Base-by-base conservation (phyloP, 1,140 invertebrate genomes). In the Drosophila chauvacae region DNA sequence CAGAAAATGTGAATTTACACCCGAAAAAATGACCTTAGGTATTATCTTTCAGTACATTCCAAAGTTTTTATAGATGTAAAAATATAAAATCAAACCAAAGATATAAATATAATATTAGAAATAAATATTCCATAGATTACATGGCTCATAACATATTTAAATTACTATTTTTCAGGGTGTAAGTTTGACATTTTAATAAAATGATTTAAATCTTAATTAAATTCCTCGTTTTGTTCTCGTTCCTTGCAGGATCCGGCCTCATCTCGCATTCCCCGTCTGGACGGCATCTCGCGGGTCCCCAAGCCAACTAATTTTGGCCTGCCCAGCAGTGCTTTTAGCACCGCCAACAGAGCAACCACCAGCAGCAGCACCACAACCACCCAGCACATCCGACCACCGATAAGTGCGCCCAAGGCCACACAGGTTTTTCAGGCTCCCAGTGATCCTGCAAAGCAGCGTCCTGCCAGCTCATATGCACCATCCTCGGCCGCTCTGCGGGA, bases 181-280 rank as follows among this genome's bases (percentile, higher is more conserved):
- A 37, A 23, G 1, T 6, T n/a, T 3, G 1, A 16, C 1, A 18
- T 30, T 51, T 18, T 18, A 26, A 39, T 23, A 11, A 39, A 26
- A 39, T 9, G 4, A 13, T 26, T 37, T 35, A 16, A 10, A 7
- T 23, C 28, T 59, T 72, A 42, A 72, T 77, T 61, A 60, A 42
- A 35, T 64, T 58, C 23, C 33, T 6, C 7, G 10, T n/a, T 11
- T 58, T 58, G 56, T 26, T 7, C 20, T 26, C 20, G 35, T 66
- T 59, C 14, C 4, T 91, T 83, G 11, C 77, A 92, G 91, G 91
- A 92, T 70, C 71, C 91, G 23, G 60, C 80, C 18, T 71, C 66
- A 41, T 76, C 91, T 1, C 84, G 91, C 48, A 91, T 92, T 74
- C 90, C 91, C 42, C 82, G 90, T n/a, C 71, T 90, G 48, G 91